Evolutionary conservation across 2,888 invertebrate genomes (phyloP).

Genomic region (Cheilosia impressa): DNA sequence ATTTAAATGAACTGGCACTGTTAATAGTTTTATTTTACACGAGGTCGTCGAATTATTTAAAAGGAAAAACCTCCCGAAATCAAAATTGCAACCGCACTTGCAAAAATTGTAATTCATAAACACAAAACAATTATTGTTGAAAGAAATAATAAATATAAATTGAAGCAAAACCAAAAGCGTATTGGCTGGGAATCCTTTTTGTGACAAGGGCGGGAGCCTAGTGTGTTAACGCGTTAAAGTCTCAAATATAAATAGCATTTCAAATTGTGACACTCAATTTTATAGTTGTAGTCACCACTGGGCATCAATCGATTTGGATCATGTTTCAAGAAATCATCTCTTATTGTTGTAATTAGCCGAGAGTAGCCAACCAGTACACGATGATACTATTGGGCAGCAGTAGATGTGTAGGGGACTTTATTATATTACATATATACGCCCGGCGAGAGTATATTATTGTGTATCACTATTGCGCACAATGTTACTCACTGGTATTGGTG

Average conservation of each 20-base stretch:
- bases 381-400: slow-evolving; percentile 54
- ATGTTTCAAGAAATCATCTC: slow-evolving; percentile 58
- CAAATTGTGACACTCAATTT: slow-evolving; percentile 47
- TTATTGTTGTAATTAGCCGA: slow-evolving; percentile 56
- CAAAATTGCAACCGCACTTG: slow-evolving; percentile 17
- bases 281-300: slow-evolving; percentile 36
- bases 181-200: not conserved
- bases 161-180: not conserved
- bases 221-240: slow-evolving; percentile 56
- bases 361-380: slow-evolving; percentile 22
- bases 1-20: slow-evolving; percentile 11
- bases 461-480: slow-evolving; percentile 11
- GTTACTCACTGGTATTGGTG: slow-evolving; percentile 19
- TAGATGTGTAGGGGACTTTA: slow-evolving; percentile 50
- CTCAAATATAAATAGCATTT: slow-evolving; percentile 59
- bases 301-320: slow-evolving; percentile 66
- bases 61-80: not conserved
- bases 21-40: slow-evolving; percentile 1
- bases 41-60: not conserved
- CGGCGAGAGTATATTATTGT: slow-evolving; percentile 8
- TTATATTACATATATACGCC: slow-evolving; percentile 23
- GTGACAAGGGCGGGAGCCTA: not conserved
- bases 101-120: not conserved
- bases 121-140: not conserved
- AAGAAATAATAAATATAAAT: not conserved